Evolutionary conservation across 37 sponge, comb jelly and placozoan genomes (phyloP), one percentile per base, ranked within the genome.

Genomic region (Theonella swinhoei): DNA sequence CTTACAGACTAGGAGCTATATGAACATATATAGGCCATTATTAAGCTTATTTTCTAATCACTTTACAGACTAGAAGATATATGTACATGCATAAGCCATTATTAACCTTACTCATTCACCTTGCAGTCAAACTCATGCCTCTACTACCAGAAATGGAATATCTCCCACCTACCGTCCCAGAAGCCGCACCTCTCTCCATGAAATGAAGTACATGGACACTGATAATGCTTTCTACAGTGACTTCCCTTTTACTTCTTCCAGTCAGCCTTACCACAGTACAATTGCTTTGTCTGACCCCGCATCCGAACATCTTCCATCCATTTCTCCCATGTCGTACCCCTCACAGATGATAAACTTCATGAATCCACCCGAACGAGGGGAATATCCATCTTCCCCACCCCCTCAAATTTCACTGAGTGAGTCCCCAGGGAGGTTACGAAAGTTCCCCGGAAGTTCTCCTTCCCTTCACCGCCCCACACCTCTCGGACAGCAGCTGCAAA

Each of bases 271-370:
- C 66, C 66, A 23, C 66, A 47, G 11, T 14, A 47, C 73, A 5
- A 39, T 65, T 4, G 29, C 66, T 8, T 19, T 4, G 3, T n/a
- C 41, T 4, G 85, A 78, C 0, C 29, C 63, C 61, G 77, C 77
- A 29, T 70, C 31, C 4, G 67, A 62, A 32, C 31, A 78, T 39
- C 69, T 78, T 24, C 85, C 78, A 0, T n/a, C 68, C 28, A 58
- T 85, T 5, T 78, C 85, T 19, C 85, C 85, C 0, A 35, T 85
- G 40, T 54, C 77, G 1, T 77, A 70, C 39, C 68, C 78, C 70
- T 80, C 81, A 26, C 81, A 80, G 59, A 9, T 77, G 25, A 31
- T 64, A 19, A 4, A 71, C 41, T 71, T 4, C 70, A 32, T 37
- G 72, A 20, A 32, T 36, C 36, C 72, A n/a, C 26, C 67, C 26